These are phyloP conservation scores for Eristalis arbustorum DNA, from an alignment of 2,888 invertebrate genomes.

Conservation along the genomic window DNA sequence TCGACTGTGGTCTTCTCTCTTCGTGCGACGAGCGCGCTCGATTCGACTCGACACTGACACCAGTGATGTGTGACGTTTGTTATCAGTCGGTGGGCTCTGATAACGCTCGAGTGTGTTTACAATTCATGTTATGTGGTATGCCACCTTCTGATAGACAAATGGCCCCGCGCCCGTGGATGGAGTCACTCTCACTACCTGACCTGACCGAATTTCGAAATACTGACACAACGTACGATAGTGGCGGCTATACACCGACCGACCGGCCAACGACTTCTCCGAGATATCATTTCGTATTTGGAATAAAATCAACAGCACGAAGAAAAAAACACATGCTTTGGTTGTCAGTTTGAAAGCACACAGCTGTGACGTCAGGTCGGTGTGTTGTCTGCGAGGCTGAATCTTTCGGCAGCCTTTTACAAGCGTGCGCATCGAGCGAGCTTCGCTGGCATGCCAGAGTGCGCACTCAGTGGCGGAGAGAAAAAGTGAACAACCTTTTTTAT, in stretches of 20 bases:
- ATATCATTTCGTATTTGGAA: neutral
- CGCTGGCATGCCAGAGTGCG: neutral
- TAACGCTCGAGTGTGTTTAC: constrained; percentile 21
- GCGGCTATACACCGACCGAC: constrained; percentile 28
- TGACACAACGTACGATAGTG: neutral
- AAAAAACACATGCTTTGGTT: neutral
- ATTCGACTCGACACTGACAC: neutral
- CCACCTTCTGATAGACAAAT: neutral
- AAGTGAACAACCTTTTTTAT: neutral
- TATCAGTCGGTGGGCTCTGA: constrained; percentile 43
- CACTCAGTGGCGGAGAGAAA: constrained; percentile 11
- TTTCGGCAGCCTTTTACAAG: constrained; percentile 4
- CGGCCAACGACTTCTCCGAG: constrained; percentile 54
- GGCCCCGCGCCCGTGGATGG: no score
- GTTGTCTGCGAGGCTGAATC: neutral
- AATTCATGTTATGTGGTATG: neutral
- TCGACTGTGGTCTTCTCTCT: neutral
- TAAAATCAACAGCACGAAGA: no score
- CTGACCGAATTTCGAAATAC: constrained; percentile 64
- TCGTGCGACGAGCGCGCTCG: neutral
- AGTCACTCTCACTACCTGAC: constrained; percentile 52
- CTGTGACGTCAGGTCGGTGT: neutral
- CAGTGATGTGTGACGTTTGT: constrained; percentile 23
- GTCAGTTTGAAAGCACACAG: constrained; percentile 19
- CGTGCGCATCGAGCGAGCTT: constrained; percentile 20